Evolutionary conservation across 2,888 invertebrate genomes (phyloP).

Genomic region (Pseudococcus jackbeardsleyi): DNA sequence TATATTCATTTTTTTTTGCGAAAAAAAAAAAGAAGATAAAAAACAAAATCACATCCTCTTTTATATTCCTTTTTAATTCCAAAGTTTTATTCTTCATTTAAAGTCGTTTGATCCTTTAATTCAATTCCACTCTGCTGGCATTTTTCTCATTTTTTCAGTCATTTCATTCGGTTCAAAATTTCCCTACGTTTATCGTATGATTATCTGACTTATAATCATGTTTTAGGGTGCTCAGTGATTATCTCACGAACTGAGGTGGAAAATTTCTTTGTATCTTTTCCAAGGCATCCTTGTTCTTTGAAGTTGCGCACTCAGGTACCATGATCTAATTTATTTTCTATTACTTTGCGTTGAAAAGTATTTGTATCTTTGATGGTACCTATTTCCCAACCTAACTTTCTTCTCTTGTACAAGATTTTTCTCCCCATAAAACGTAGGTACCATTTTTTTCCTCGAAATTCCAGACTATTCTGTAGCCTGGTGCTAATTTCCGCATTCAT

Average conservation of each 20-base stretch:
- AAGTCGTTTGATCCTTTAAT: not conserved
- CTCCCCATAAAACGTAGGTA: not conserved
- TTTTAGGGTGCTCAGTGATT: not conserved
- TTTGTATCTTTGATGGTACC: not conserved
- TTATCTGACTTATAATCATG: not conserved
- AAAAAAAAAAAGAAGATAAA: not conserved
- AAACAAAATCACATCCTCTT: not conserved
- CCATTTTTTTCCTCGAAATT: not conserved
- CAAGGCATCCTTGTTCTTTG: not conserved
- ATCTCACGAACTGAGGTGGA: not conserved
- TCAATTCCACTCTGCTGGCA: not conserved
- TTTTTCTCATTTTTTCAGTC: not conserved
- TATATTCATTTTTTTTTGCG: not conserved
- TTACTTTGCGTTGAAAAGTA: not conserved
- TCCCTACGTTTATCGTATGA: not conserved
- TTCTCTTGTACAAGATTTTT: not conserved
- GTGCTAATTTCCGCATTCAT: not conserved
- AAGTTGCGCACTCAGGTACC: constrained; percentile 5
- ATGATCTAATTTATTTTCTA: constrained; percentile 16
- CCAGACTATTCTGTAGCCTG: not conserved
- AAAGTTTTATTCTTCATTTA: constrained; percentile 2
- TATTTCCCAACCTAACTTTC: not conserved
- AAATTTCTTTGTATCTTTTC: constrained; percentile 18
- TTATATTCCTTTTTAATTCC: not conserved
- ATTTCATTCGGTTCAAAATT: not conserved